Conservation (phyloP, 2,888 invertebrate genomes). For the Pedicia rivosa region DNA sequence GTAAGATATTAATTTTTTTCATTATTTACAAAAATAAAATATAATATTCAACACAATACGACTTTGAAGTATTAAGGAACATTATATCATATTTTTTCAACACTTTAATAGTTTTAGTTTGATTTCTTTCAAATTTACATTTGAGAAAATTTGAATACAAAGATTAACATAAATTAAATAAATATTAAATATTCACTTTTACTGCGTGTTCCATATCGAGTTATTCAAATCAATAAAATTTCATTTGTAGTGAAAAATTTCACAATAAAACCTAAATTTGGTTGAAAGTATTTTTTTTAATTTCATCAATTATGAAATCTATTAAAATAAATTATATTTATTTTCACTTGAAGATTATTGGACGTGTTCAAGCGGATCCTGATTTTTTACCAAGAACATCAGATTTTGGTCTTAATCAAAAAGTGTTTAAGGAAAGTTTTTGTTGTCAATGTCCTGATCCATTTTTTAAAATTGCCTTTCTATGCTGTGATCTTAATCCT, state of each 20-base stretch:
- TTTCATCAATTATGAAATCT: background rate
- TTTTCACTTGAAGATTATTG: constrained; percentile 55
- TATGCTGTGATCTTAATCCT: constrained; percentile 81
- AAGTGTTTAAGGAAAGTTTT: constrained; percentile 72
- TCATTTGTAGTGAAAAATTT: background rate
- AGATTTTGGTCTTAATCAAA: constrained; percentile 84
- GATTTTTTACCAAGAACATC: constrained; percentile 80
- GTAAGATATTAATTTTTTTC: too few species aligned
- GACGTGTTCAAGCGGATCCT: constrained; percentile 87
- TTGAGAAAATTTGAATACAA: too few species aligned
- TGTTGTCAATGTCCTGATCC: constrained; percentile 68
- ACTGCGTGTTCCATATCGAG: too few species aligned
- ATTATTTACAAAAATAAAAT: too few species aligned
- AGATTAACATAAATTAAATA: too few species aligned
- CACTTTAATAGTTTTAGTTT: background rate
- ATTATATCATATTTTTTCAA: too few species aligned
- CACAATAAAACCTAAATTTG: background rate
- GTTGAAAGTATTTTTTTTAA: background rate
- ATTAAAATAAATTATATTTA: too few species aligned
- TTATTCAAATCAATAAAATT: too few species aligned
- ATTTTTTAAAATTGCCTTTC: constrained; percentile 75
- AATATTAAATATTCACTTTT: too few species aligned
- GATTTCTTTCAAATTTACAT: background rate
- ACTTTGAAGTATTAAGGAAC: too few species aligned
- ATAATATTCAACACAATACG: too few species aligned